Evolutionary conservation across 2,113 vertebrate species (phyloP), one percentile per base, ranked within the genome.

Genomic region (Quiscalus mexicanus): DNA sequence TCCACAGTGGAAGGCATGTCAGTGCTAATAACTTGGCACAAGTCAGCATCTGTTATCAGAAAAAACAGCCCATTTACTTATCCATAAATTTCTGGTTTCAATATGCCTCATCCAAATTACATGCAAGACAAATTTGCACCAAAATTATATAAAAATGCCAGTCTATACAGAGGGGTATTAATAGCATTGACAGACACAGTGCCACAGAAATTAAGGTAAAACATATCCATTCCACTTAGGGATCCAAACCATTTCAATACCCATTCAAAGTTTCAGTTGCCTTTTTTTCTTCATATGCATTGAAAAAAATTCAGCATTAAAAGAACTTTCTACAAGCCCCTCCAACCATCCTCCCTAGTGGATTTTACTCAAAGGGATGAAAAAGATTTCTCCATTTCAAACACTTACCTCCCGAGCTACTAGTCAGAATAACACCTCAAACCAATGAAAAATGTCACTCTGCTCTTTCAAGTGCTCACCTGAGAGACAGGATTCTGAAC

Each of bases 11-110:
- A 76, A 76, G 30, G 47, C 59, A 77, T 21, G 31, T 55, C 42
- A 69, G 9, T 55, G 39, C 39, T 90, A 96, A 93, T 70, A 96
- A 74, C 78, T 65, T 94, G 84, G 92, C 71, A 83, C 16, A 87
- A 78, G 27, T 23, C 25, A 83, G 37, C 39, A 59, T 52, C 63
- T 55, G 69, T 83, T 95, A 87, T 91, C 87, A 83, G 76, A 58
- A 91, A 33, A 75, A 75, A 0, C 59, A 90, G 44, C 30, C 52
- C 31, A 70, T 69, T 91, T 83, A 83, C 70, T 80, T 77, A 67
- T 35, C 39, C 22, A 8, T 39, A 83, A 47, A 8, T 85, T 83
- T 69, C 42, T 81, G n/a, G 31, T 89, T 95, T 87, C 59, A 42
- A 28, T 49, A 37, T 15, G 18, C 8, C 22, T 52, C 56, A 82